phyloP scores from a whole-genome alignment of 2,888 invertebrate genomes.

The Limulus polyphemus region DNA sequence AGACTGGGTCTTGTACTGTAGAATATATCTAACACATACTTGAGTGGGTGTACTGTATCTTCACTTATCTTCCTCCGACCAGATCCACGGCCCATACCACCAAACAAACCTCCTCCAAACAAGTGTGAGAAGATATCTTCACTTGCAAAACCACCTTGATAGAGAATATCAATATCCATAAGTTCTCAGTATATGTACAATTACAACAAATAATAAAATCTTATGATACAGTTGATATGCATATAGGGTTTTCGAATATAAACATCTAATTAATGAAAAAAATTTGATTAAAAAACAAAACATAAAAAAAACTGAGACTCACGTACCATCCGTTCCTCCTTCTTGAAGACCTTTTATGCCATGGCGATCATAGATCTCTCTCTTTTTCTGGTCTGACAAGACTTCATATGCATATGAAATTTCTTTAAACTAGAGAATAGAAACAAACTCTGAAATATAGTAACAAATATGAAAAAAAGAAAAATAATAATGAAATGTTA shows the following conservation, averaged over 20 bases:
- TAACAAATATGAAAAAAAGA: background rate
- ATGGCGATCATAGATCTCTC: slow-evolving; percentile 68
- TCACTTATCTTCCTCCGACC: slow-evolving; percentile 52
- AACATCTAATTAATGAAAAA: background rate
- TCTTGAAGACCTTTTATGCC: slow-evolving; percentile 81
- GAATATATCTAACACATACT: slow-evolving; percentile 36
- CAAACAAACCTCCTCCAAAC: slow-evolving; percentile 45
- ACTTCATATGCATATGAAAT: slow-evolving; percentile 92
- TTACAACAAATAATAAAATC: background rate
- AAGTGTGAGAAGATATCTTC: slow-evolving; percentile 57
- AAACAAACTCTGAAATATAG: background rate
- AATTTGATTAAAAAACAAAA: too few relatives aligned
- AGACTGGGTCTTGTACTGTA: too few relatives aligned
- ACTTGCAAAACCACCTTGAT: slow-evolving; percentile 12
- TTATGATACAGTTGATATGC: background rate
- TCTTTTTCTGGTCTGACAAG: slow-evolving; percentile 73
- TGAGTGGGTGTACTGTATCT: slow-evolving; percentile 67
- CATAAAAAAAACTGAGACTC: too few relatives aligned
- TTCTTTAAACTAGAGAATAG: slow-evolving; percentile 59
- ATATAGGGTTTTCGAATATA: background rate
- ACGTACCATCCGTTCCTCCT: slow-evolving; percentile 46
- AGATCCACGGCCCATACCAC: slow-evolving; percentile 41
- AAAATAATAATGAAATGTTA: background rate
- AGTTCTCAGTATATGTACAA: background rate
- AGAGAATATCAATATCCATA: background rate